phyloP scores from a whole-genome alignment of 2,797 vertebrate species.

The Peromyscus attwateri region DNA sequence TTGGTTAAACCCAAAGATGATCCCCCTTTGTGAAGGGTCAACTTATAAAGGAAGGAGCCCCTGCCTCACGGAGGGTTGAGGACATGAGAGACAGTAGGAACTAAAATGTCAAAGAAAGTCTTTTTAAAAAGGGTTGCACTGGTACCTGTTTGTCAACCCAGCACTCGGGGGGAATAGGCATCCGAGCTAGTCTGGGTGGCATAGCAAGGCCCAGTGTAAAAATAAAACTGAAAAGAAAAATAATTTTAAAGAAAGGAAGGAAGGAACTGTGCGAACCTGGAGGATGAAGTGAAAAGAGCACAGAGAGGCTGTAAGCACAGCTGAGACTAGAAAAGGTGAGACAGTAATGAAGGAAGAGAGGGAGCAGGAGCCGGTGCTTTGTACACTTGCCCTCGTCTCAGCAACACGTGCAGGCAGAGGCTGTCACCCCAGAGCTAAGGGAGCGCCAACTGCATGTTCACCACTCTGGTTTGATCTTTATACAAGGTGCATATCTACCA shows the following conservation, averaged over 20 bases:
- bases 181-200: background rate
- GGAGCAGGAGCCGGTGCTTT: fast-evolving
- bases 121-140: too few relatives aligned
- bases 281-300: background rate
- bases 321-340: fast-evolving
- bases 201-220: background rate
- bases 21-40: too few relatives aligned
- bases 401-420: fast-evolving
- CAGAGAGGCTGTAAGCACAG: background rate
- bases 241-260: background rate
- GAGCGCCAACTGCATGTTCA: background rate
- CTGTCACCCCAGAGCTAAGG: background rate
- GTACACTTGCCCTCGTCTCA: fast-evolving
- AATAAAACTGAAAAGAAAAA: background rate
- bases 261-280: background rate
- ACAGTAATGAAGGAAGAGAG: fast-evolving
- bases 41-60: background rate
- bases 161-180: too few relatives aligned
- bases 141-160: background rate
- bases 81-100: background rate
- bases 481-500: too few relatives aligned
- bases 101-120: background rate
- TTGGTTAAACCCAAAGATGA: background rate
- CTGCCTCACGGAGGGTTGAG: background rate
- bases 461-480: background rate